A percentile compares a stretch with the other conserved stretches of the same genome.
Evolutionary conservation across 2,797 vertebrate species (phyloP).

Genomic region (Novumbra hubbsi): DNA sequence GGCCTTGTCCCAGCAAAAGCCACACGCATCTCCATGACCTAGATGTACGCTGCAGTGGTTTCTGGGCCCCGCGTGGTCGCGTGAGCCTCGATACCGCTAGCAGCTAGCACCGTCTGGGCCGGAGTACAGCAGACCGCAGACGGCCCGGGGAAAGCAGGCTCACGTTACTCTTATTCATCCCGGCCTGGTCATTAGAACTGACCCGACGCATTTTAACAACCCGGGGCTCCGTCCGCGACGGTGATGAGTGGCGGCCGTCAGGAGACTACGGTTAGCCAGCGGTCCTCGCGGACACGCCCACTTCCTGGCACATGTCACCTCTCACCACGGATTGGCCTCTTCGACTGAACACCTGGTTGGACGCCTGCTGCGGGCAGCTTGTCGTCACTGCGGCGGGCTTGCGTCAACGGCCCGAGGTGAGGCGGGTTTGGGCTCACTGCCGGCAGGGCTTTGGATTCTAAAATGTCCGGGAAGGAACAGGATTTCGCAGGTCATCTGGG

Average conservation of each 20-base stretch:
- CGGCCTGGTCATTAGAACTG: constrained; percentile 33
- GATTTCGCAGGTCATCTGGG: neutral
- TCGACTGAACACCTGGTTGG: constrained; percentile 15
- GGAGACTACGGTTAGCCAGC: constrained; percentile 20
- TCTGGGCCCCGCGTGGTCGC: constrained; percentile 12
- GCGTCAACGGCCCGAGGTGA: neutral
- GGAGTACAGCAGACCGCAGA: constrained; percentile 9
- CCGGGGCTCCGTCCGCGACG: constrained; percentile 4
- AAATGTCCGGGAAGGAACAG: neutral
- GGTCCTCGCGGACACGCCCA: constrained; percentile 8
- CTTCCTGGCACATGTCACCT: constrained; percentile 6
- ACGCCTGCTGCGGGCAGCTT: constrained; percentile 18
- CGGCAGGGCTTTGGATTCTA: constrained; percentile 22
- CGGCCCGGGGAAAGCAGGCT: neutral
- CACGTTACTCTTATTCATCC: neutral
- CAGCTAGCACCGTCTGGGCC: constrained; percentile 6
- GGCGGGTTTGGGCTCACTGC: constrained; percentile 14
- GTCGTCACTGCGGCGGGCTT: neutral
- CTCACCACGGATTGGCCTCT: neutral
- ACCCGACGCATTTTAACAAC: constrained; percentile 35
- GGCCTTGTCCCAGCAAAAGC: constrained; percentile 25
- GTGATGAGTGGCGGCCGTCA: constrained; percentile 33
- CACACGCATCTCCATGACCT: constrained; percentile 42
- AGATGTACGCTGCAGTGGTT: constrained; percentile 39
- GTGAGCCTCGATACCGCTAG: constrained; percentile 1